phyloP scores from a whole-genome alignment of 23 tunicate genomes.

The Styela clava region DNA sequence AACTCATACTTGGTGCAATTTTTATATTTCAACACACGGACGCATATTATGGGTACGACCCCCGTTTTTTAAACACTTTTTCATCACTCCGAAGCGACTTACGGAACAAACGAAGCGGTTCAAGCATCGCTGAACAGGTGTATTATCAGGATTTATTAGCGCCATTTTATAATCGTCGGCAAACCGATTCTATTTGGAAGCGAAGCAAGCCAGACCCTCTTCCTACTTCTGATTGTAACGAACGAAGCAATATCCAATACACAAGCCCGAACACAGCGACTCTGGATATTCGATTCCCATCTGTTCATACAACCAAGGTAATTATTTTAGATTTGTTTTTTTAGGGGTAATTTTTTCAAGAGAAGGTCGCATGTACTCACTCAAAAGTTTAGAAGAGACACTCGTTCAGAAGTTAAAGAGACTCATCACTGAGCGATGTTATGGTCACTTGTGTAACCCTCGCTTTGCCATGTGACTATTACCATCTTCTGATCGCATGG shows the following conservation, averaged over 20 bases:
- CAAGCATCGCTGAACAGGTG: background rate
- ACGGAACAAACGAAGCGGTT: background rate
- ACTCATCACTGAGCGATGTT: too few relatives aligned
- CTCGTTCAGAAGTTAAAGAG: too few relatives aligned
- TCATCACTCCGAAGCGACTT: background rate
- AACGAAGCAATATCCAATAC: background rate
- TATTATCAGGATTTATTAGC: background rate
- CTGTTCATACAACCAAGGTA: background rate
- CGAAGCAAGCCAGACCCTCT: background rate
- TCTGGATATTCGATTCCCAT: background rate
- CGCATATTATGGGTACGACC: background rate
- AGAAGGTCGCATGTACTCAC: too few relatives aligned
- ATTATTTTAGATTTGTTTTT: background rate
- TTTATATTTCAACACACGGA: background rate
- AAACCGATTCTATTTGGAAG: background rate
- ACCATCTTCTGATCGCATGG: too few relatives aligned
- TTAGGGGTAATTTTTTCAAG: background rate
- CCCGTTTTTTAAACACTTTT: background rate
- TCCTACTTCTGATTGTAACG: background rate
- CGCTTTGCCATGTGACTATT: too few relatives aligned
- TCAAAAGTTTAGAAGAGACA: too few relatives aligned
- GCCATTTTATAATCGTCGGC: background rate
- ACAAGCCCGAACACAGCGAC: background rate
- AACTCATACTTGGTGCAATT: background rate
- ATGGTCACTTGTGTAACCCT: too few relatives aligned